Base-by-base conservation (phyloP, 2,113 vertebrate species). In the Rhodinocichla rosea region DNA sequence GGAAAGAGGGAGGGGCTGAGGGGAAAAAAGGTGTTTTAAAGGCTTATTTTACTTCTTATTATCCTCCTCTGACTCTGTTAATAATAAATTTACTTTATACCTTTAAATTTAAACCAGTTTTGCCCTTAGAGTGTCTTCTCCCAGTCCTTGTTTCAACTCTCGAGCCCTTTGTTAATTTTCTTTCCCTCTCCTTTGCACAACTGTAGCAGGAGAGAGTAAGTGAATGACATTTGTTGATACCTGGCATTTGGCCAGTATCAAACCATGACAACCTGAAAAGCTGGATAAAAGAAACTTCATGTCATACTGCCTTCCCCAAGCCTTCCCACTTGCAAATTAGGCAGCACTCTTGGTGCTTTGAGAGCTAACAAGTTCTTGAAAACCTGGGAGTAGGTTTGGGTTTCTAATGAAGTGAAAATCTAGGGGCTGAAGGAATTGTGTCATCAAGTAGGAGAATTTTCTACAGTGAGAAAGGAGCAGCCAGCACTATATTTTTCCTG, bases 341-440 rank as follows among this genome's bases (percentile, higher is more conserved):
- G 44, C 71, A 39, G 55, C 3, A 6, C 59, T 89, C 83, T 77
- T 55, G 50, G 45, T 57, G 64, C 62, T 90, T 77, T 55, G 81
- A 93, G 81, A 90, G 77, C 93, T 94, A 97, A 97, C 88, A 80
- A 96, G 93, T 64, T 95, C 90, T 90, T 92, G 90, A 97, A 97
- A 97, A 96, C 56, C 60, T 96, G 69, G 71, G 44, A 95, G 62
- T 68, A 69, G 45, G 49, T 95, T 77, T 95, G n/a, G 69, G 80
- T 95, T 95, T 96, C 97, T 97, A 98, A 97, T 91, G 83, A 95
- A 79, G 94, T 80, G 67, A 94, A 97, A 97, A 97, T 96, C 91
- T 79, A 63, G 37, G 50, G 53, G 86, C 95, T 96, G 96, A 97
- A 97, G 93, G 86, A 87, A 92, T 63, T 78, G 77, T 95, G 96